Base-by-base conservation (phyloP, 2,113 vertebrate genomes). In the Phyllostomus hastatus region DNA sequence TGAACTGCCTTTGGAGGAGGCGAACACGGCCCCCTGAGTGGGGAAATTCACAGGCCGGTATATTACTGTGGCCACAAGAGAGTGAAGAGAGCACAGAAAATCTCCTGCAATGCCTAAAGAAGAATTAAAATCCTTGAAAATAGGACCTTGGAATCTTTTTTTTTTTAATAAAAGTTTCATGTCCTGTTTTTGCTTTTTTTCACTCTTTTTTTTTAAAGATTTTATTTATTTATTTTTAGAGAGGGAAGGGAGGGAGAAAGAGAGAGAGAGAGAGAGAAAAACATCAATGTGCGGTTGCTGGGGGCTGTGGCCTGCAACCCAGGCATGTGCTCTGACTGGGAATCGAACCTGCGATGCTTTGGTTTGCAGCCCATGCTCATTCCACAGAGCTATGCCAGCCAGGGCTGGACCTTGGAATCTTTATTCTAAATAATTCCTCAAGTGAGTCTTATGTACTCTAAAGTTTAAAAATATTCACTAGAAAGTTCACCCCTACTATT, bases 391-490 rank as follows among this genome's bases (percentile, higher is more conserved):
- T 41, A 41, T 41, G 38, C 38, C 38, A 41, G 38, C 38, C 38
- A 41, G 38, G 38, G 38, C 3, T 41, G 46, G 35, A 43, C 11
- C 11, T 31, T 64, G 2, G 10, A 43, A 78, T 95, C 57, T 48
- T 35, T 14, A 54, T 52, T 86, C 19, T 69, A 84, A 75, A 43
- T 73, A 31, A 70, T 81, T 70, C 22, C 20, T 81, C 48, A 70
- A 33, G 0, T 52, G 12, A 48, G 14, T 72, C 19, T 92, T 85
- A 8, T 61, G 1, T 69, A 38, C 10, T 31, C 5, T 2, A 43
- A 88, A 52, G 35, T 83, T 79, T 54, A 82, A 90, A 78, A 95
- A 31, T 84, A 85, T 46, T 81, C 81, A 38, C 22, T 83, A 92
- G 67, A 72, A 95, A 33, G 31, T 22, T 17, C 9, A 73, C 35